Conservation (phyloP, 2,888 invertebrate genomes). For the Lysandra bellargus region DNA sequence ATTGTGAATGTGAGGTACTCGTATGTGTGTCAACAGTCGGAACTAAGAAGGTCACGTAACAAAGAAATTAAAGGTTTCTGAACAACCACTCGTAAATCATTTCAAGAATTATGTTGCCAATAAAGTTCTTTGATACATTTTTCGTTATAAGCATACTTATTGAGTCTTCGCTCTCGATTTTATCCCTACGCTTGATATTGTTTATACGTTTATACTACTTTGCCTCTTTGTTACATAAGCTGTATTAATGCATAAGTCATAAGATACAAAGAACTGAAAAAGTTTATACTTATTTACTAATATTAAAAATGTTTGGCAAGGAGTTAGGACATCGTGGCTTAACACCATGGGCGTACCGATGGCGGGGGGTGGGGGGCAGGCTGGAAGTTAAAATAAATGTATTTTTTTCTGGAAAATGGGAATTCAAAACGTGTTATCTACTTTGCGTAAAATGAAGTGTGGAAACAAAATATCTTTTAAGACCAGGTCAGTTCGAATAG, state of each 20-base stretch:
- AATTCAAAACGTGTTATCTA: no score
- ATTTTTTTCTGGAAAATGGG: no score
- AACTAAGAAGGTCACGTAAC: constrained; percentile 8
- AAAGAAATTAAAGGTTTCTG: constrained; percentile 9
- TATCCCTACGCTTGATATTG: background rate
- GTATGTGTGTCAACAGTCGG: background rate
- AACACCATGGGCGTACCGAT: no score
- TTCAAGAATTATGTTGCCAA: constrained; percentile 22
- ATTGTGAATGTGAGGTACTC: background rate
- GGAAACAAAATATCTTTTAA: no score
- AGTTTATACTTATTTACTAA: no score
- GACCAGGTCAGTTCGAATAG: no score
- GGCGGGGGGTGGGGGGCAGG: no score
- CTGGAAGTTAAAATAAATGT: no score
- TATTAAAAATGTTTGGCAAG: no score
- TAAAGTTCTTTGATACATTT: constrained; percentile 10
- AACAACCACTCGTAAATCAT: background rate
- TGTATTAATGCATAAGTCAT: background rate
- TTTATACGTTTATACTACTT: background rate
- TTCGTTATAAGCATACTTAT: background rate
- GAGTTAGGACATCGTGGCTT: no score
- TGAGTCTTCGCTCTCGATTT: background rate
- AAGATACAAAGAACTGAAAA: background rate
- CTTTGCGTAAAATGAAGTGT: no score
- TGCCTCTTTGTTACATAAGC: background rate